phyloP scores from a whole-genome alignment of 37 sponge, comb jelly and placozoan genomes.

The Chondrilla cf. caribensis region DNA sequence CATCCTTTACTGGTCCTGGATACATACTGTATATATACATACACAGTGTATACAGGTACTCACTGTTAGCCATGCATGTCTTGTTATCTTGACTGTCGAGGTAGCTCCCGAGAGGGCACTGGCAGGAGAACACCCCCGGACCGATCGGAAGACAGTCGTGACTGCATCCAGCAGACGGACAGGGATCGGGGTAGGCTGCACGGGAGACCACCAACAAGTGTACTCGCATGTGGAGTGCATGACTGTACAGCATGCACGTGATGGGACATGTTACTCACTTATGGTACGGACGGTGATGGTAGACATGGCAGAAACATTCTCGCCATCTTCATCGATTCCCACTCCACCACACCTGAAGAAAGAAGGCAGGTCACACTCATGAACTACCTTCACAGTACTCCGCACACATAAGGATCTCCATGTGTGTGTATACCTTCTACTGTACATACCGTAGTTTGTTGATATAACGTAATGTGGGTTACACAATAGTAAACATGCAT shows the following conservation, averaged over 20 bases:
- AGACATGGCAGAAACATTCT: not conserved
- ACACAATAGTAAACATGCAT: not conserved
- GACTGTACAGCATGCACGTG: not conserved
- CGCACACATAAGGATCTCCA: no score
- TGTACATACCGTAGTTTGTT: no score
- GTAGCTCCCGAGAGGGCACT: not conserved
- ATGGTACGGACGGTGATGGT: not conserved
- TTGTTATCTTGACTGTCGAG: not conserved
- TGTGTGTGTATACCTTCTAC: no score
- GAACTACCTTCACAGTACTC: no score
- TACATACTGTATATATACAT: no score
- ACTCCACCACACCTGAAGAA: no score
- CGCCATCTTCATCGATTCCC: not conserved
- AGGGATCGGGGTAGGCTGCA: conserved; percentile 11
- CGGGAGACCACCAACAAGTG: no score
- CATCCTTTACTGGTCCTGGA: no score
- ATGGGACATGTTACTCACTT: not conserved
- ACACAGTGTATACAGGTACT: no score
- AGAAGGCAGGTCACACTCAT: no score
- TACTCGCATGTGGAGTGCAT: no score
- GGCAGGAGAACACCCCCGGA: not conserved
- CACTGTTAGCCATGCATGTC: conserved; percentile 6
- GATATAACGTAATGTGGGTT: no score
- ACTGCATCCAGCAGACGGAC: not conserved
- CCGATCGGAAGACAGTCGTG: not conserved